A percentile compares a stretch with the other conserved stretches of the same genome.
Conservation (phyloP, 2,113 vertebrate genomes). For the Melanotaenia duboulayi region DNA sequence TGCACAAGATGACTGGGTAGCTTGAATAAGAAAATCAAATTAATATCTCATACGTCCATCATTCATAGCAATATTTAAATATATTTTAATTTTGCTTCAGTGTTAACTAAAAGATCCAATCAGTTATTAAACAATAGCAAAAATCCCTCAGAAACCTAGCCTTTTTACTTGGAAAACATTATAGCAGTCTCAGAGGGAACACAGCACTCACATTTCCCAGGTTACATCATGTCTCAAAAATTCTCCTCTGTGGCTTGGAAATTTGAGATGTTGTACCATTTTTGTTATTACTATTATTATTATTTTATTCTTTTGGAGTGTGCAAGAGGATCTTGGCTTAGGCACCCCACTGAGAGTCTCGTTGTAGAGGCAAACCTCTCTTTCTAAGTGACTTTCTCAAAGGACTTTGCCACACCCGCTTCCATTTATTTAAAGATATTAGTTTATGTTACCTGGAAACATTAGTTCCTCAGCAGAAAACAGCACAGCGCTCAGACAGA, state of each 20-base stretch:
- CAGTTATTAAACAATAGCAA: too few species aligned
- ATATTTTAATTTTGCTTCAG: too few species aligned
- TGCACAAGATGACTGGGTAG: not conserved
- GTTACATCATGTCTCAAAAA: not conserved
- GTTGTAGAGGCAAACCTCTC: not conserved
- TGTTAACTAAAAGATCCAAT: too few species aligned
- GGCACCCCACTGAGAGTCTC: not conserved
- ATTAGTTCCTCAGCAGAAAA: conserved; percentile 19
- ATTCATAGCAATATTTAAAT: too few species aligned
- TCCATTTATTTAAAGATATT: not conserved
- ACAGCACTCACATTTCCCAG: too few species aligned
- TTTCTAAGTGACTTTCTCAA: not conserved
- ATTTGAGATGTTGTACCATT: not conserved
- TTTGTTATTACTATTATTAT: too few species aligned
- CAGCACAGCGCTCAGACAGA: not conserved
- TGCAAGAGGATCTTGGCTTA: not conserved
- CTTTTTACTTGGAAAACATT: too few species aligned
- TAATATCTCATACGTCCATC: too few species aligned
- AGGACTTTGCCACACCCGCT: too few species aligned
- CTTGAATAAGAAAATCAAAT: conserved; percentile 15
- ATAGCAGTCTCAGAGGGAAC: too few species aligned
- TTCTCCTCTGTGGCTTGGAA: not conserved
- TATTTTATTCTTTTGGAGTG: too few species aligned
- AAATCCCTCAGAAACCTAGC: too few species aligned
- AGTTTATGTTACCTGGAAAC: conserved; percentile 19